Conservation (phyloP, 2,113 vertebrate genomes). For the Ptychochromis oligacanthus region DNA sequence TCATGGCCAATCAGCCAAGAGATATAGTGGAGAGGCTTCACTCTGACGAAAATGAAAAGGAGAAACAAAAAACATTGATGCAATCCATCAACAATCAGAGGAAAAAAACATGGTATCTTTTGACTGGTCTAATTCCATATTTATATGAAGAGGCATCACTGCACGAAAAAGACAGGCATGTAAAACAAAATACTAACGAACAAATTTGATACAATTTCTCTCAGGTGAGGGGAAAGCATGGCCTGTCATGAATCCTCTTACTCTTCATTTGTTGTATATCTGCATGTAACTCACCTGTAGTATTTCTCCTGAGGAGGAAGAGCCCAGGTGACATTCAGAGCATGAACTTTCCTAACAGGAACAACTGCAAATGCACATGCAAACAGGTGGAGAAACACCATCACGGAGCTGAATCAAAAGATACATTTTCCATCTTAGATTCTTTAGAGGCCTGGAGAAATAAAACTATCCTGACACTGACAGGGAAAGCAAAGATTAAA, state of each 20-base stretch:
- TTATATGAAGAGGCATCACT: constrained; percentile 67
- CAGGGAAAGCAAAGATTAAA: neutral
- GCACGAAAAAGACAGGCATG: constrained; percentile 18
- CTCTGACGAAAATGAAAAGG: constrained; percentile 77
- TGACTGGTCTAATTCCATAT: constrained; percentile 20
- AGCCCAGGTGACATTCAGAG: constrained; percentile 93
- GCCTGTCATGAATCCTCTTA: neutral
- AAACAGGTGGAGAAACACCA: neutral
- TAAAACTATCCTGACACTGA: neutral
- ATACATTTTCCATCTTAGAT: neutral
- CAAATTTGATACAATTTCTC: constrained; percentile 11
- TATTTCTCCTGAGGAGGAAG: constrained; percentile 90
- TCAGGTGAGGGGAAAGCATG: neutral
- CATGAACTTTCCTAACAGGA: constrained; percentile 92
- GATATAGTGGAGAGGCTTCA: constrained; percentile 97
- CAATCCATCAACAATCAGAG: constrained; percentile 41
- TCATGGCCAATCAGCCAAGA: constrained; percentile 98
- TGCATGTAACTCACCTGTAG: constrained; percentile 85
- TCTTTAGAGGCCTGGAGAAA: neutral
- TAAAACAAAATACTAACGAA: constrained; percentile 7
- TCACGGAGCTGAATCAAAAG: neutral
- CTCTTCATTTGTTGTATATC: neutral
- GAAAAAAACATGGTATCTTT: constrained; percentile 1
- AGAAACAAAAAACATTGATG: constrained; percentile 42
- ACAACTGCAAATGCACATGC: constrained; percentile 82